Base-by-base conservation (phyloP, 2,113 vertebrate species). In the Triplophysa rosa region DNA sequence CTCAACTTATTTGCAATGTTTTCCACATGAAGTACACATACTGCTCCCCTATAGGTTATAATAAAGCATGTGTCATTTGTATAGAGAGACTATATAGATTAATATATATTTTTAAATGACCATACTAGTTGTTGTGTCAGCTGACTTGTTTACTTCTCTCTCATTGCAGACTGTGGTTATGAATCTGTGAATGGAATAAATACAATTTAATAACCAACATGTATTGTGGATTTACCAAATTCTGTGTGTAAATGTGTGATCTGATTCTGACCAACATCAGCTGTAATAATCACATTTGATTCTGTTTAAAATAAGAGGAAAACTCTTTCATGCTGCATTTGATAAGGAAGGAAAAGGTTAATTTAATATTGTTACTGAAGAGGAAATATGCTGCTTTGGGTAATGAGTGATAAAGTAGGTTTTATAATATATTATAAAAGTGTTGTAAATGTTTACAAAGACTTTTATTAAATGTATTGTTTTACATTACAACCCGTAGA, bases 381-480 rank as follows among this genome's bases (percentile, higher is more conserved):
- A 11, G 5, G 19, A 23, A 52, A 29, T 12, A 29, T 7, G 23
- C 14, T 29, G 67, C 67, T 49, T 68, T 14, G 24, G 21, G 14
- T 3, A 12, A 29, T n/a, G 42, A 17, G 21, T 42, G 3, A 49
- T 68, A 24, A 23, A 45, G 42, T 21, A 21, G 54, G 14, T 67
- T 67, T 42, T 71, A 71, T 56, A 37, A 33, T 49, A 71, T 33
- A 56, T 37, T 70, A 71, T 71, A 37, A 71, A n/a, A 33, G 12
- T 54, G 17, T 56, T 70, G 68, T 70, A 23, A 17, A 70, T 0
- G 49, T 71, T 71, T 71, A 71, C 68, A 71, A 37, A 56, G 19
- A 11, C 49, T 67, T 47, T 67, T 14, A 67, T 47, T 4, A 24
- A 33, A 79, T 84, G 8, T 62, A 42, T 82, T 78, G 8, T 69